Evolutionary conservation across 2,113 vertebrate species (phyloP).

Genomic region (Rissa tridactyla): DNA sequence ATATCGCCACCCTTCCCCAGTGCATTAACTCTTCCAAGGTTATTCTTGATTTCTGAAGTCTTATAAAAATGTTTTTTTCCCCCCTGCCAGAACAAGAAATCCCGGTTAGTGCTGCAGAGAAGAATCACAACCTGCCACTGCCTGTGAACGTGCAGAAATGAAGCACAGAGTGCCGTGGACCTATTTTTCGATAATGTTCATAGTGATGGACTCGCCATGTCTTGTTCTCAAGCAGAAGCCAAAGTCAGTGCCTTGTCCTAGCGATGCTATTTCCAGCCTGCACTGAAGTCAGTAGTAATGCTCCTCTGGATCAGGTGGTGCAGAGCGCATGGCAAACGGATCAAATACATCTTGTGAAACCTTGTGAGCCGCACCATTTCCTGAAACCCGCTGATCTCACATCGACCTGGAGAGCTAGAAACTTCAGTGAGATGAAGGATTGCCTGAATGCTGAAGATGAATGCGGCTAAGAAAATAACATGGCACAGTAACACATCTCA

Average conservation of each 20-base stretch:
- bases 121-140: neutral
- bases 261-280: neutral
- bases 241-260: rapidly evolving
- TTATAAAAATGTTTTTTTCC: neutral
- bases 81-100: neutral
- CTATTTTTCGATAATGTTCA: neutral
- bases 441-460: neutral
- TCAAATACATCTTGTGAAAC: neutral
- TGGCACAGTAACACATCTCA: neutral
- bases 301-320: neutral
- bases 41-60: neutral
- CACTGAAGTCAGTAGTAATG: neutral
- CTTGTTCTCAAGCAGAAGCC: neutral
- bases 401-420: neutral
- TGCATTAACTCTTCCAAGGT: neutral
- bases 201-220: rapidly evolving
- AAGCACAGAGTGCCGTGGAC: neutral
- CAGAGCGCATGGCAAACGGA: neutral
- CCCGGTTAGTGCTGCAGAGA: neutral
- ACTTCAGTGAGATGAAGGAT: neutral
- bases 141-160: neutral
- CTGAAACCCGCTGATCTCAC: neutral
- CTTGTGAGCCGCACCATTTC: neutral
- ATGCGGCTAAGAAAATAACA: neutral
- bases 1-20: neutral